A percentile compares a stretch with the other conserved stretches of the same genome.
Evolutionary conservation across 2,797 vertebrate genomes (phyloP).

Genomic region (Myripristis jacobus): DNA sequence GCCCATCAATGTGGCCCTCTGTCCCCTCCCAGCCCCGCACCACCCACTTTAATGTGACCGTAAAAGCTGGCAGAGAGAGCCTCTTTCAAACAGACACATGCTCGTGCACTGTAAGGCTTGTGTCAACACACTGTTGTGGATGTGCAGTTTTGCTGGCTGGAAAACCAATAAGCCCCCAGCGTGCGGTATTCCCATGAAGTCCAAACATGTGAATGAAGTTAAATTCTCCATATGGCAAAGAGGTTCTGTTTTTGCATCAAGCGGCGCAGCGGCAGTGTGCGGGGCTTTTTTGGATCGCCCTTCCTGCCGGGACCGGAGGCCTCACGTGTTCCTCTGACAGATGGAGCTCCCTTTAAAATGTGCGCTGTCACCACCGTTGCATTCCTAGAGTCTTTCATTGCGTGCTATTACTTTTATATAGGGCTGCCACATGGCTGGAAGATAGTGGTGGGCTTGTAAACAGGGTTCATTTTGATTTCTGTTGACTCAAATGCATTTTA

Average conservation of each 20-base stretch:
- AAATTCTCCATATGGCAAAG: conserved; percentile 47
- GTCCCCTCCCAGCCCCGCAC: conserved; percentile 4
- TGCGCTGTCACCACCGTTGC: conserved; percentile 54
- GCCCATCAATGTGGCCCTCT: neutral
- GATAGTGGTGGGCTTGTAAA: neutral
- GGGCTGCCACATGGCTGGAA: conserved; percentile 25
- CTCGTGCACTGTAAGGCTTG: conserved; percentile 30
- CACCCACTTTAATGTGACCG: conserved; percentile 57
- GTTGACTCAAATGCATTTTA: too few species aligned
- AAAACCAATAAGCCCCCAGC: conserved; percentile 40
- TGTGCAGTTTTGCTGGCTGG: conserved; percentile 37
- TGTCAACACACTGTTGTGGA: conserved; percentile 49
- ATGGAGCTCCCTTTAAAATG: conserved; percentile 47
- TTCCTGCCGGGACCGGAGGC: conserved; percentile 5
- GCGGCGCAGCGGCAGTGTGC: neutral
- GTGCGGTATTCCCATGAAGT: conserved; percentile 40
- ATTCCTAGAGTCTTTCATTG: conserved; percentile 55
- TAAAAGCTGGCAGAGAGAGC: conserved; percentile 46
- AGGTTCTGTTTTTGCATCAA: conserved; percentile 17
- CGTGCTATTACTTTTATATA: conserved; percentile 37
- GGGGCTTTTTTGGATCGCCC: neutral
- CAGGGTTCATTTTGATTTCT: too few species aligned
- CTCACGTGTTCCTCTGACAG: conserved; percentile 46
- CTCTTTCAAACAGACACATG: conserved; percentile 47
- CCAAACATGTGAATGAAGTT: conserved; percentile 53